Conservation (phyloP, 1,140 invertebrate species). For the Pygmarrhopalites habei region DNA sequence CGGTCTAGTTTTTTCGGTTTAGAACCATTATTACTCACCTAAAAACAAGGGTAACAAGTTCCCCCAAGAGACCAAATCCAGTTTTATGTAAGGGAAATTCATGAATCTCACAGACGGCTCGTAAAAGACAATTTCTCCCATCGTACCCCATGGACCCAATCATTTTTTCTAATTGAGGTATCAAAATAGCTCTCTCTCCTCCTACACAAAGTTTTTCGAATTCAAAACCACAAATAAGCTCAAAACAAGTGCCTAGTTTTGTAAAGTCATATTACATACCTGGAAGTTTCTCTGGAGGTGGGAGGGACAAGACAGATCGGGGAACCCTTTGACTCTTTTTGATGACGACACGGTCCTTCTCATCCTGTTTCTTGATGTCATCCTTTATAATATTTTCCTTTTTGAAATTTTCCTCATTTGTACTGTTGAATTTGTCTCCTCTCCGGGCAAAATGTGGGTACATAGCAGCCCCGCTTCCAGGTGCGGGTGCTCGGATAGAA, state of each 20-base stretch:
- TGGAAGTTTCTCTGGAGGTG: slow-evolving; percentile 26
- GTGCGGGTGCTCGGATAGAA: slow-evolving; percentile 16
- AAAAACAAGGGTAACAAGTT: slow-evolving; percentile 34
- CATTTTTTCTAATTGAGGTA: slow-evolving; percentile 31
- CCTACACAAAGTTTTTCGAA: slow-evolving; percentile 27
- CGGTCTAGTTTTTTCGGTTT: no score
- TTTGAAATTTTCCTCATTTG: no score
- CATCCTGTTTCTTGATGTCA: no score
- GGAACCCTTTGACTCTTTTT: neutral
- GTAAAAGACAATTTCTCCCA: slow-evolving; percentile 27
- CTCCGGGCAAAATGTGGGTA: no score
- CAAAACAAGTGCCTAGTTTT: no score
- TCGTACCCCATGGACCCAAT: slow-evolving; percentile 23
- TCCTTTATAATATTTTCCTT: no score
- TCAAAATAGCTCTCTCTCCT: slow-evolving; percentile 32
- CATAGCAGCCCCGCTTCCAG: neutral
- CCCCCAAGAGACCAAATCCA: slow-evolving; percentile 35
- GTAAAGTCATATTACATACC: no score
- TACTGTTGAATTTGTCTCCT: no score
- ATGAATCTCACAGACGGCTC: slow-evolving; percentile 37
- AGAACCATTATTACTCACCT: no score
- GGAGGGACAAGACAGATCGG: slow-evolving; percentile 24
- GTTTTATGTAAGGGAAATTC: slow-evolving; percentile 24
- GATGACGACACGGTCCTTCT: no score
- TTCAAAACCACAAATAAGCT: no score